phyloP scores from a whole-genome alignment of 1,140 invertebrate species.

The Metopolophium dirhodum region DNA sequence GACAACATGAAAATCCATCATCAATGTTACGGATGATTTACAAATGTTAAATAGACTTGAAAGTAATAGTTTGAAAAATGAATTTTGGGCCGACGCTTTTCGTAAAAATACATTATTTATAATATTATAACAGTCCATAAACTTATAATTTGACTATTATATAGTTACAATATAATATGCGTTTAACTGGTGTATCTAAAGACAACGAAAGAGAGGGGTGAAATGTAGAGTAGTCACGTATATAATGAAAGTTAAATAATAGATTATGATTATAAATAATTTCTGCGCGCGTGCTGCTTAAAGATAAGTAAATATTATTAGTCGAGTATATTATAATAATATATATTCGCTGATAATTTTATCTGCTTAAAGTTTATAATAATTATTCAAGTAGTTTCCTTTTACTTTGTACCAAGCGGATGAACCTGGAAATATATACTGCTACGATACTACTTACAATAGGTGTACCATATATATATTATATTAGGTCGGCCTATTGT shows the following conservation, averaged over 20 bases:
- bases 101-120: neutral
- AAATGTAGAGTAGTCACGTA: neutral
- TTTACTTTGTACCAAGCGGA: neutral
- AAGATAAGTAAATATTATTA: constrained; percentile 32
- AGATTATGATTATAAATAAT: constrained; percentile 17
- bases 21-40: neutral
- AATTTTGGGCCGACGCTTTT: neutral
- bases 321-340: neutral
- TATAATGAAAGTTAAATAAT: neutral
- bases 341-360: neutral
- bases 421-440: neutral
- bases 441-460: neutral
- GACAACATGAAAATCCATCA: neutral
- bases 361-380: neutral
- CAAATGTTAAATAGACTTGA: neutral
- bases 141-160: neutral
- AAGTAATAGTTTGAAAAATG: neutral
- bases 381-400: constrained; percentile 41
- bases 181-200: neutral
- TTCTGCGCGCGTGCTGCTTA: neutral
- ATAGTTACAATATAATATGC: neutral
- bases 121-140: neutral
- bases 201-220: neutral
- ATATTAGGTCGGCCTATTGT: neutral
- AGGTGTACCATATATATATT: neutral